Evolutionary conservation across 1,140 invertebrate species (phyloP).

Genomic region (Diabrotica virgifera): DNA sequence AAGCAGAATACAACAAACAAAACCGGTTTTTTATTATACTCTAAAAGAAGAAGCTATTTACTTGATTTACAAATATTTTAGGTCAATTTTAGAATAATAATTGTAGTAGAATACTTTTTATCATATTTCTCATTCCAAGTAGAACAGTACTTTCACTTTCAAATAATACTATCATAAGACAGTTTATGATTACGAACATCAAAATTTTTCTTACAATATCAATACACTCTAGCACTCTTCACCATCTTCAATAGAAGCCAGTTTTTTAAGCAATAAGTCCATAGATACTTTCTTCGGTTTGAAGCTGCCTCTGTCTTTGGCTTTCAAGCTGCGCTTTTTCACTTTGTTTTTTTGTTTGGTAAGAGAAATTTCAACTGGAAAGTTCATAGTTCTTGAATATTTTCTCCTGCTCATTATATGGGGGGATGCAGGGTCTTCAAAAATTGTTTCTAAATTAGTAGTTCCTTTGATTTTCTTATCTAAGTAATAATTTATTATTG

Average conservation of each 20-base stretch:
- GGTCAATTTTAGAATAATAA: too few relatives aligned
- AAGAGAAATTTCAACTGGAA: slow-evolving; percentile 3
- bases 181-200: too few relatives aligned
- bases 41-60: too few relatives aligned
- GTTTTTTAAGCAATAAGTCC: slow-evolving; percentile 10
- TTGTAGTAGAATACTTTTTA: too few relatives aligned
- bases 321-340: slow-evolving; percentile 20
- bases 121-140: too few relatives aligned
- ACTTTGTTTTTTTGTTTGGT: slow-evolving; percentile 19
- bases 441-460: slow-evolving; percentile 24
- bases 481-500: slow-evolving; percentile 24
- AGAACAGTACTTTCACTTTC: too few relatives aligned
- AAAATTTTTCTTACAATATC: too few relatives aligned
- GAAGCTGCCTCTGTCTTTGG: slow-evolving; percentile 8
- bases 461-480: slow-evolving; percentile 24
- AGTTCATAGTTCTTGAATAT: slow-evolving; percentile 20
- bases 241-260: slow-evolving; percentile 5
- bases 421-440: slow-evolving; percentile 19
- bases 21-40: too few relatives aligned
- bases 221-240: too few relatives aligned
- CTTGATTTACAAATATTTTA: too few relatives aligned
- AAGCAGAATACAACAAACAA: too few relatives aligned
- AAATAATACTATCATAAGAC: too few relatives aligned
- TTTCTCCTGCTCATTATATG: slow-evolving; percentile 21
- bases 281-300: slow-evolving; percentile 7